Conservation (phyloP, 2,797 vertebrate species). For the Yasuhikotakia modesta region DNA sequence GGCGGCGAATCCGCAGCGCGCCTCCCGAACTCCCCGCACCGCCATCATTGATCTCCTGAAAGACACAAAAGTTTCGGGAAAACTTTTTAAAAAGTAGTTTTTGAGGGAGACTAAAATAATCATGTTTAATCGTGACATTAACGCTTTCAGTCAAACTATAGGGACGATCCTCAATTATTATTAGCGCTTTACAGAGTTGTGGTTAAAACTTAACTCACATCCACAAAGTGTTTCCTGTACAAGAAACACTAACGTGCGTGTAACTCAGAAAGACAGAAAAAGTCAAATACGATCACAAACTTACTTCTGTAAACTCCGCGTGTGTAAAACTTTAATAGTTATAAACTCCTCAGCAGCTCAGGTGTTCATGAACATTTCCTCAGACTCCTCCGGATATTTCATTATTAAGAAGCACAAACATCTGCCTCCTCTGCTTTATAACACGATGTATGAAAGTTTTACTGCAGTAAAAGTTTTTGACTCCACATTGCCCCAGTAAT, state of each 20-base stretch:
- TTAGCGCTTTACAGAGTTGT: too few relatives aligned
- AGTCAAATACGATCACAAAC: neutral
- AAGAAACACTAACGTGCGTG: neutral
- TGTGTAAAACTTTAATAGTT: neutral
- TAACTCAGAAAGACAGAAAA: neutral
- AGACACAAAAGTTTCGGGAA: constrained; percentile 7
- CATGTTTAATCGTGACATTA: neutral
- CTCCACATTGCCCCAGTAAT: constrained; percentile 61
- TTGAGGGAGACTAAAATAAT: neutral
- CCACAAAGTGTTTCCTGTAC: too few relatives aligned
- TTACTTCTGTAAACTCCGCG: too few relatives aligned
- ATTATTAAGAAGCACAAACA: neutral
- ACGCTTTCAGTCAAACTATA: neutral
- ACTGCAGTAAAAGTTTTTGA: constrained; percentile 11
- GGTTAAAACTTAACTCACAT: too few relatives aligned
- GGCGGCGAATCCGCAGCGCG: constrained; percentile 64
- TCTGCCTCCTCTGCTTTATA: neutral
- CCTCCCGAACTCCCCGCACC: constrained; percentile 50
- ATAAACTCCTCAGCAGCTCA: constrained; percentile 33
- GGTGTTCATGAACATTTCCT: constrained; percentile 42
- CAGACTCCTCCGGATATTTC: constrained; percentile 43
- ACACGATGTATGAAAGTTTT: constrained; percentile 28
- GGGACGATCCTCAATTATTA: too few relatives aligned
- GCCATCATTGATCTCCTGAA: constrained; percentile 60
- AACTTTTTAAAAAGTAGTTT: constrained; percentile 18